Percentiles rank a stretch among this genome's conserved stretches.
These are phyloP conservation scores for Malthinus seriepunctatus DNA, from an alignment of 2,888 invertebrate species.

Conservation along the genomic window DNA sequence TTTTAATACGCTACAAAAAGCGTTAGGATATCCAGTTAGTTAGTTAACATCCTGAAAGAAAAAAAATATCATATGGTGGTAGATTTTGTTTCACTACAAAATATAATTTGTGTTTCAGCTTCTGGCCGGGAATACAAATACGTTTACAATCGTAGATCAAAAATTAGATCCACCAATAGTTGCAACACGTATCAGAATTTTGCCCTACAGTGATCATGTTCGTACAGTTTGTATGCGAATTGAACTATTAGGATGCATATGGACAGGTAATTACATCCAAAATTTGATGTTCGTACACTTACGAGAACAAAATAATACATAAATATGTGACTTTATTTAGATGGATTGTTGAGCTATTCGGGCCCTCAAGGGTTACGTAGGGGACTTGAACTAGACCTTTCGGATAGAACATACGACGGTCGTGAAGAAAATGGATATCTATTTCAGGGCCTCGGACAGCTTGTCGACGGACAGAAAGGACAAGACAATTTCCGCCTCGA, in stretches of 20 bases:
- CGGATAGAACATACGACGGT: slow-evolving; percentile 81
- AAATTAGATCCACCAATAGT: slow-evolving; percentile 75
- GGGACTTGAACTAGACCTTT: slow-evolving; percentile 73
- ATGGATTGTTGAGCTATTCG: slow-evolving; percentile 77
- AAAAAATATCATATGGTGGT: no score
- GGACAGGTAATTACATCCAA: slow-evolving; percentile 66
- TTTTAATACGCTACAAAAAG: neutral
- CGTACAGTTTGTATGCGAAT: slow-evolving; percentile 81
- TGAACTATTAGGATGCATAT: slow-evolving; percentile 79
- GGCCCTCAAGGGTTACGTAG: slow-evolving; percentile 75
- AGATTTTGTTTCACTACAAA: neutral
- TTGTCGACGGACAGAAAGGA: slow-evolving; percentile 76
- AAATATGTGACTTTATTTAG: slow-evolving; percentile 55
- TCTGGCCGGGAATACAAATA: slow-evolving; percentile 78
- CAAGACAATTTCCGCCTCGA: slow-evolving; percentile 73
- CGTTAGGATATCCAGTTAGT: no score
- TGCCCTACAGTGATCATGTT: slow-evolving; percentile 77
- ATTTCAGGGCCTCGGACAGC: slow-evolving; percentile 75
- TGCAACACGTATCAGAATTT: slow-evolving; percentile 74
- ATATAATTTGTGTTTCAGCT: slow-evolving; percentile 61
- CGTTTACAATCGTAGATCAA: slow-evolving; percentile 74
- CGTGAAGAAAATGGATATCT: slow-evolving; percentile 64
- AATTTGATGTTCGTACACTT: neutral
- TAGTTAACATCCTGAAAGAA: no score
- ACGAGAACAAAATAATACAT: slow-evolving; percentile 16